These are phyloP conservation scores for Odontesthes bonariensis DNA, from an alignment of 2,113 vertebrate genomes.

Conservation along the genomic window DNA sequence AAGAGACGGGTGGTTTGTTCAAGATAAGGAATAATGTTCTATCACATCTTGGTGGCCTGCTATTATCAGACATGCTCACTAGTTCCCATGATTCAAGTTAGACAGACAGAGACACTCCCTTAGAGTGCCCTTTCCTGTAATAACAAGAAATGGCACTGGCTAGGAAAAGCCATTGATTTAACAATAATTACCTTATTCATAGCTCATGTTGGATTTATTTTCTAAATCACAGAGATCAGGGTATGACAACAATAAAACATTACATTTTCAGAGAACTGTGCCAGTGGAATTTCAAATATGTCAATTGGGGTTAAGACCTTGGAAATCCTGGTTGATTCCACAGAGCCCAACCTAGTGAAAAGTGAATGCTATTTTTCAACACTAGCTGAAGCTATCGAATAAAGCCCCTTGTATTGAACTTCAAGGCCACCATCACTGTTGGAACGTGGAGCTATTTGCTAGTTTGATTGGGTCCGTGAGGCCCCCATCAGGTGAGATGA, in stretches of 20 bases:
- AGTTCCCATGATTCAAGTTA: slow-evolving; percentile 28
- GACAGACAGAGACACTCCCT: slow-evolving; percentile 10
- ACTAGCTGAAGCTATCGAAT: slow-evolving; percentile 3
- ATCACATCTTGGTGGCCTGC: slow-evolving; percentile 35
- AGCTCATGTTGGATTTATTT: no score
- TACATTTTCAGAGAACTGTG: neutral
- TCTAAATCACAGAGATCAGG: neutral
- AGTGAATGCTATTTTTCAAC: slow-evolving; percentile 16
- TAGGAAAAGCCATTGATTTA: neutral
- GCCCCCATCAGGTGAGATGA: slow-evolving; percentile 60
- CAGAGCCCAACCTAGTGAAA: neutral
- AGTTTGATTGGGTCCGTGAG: slow-evolving; percentile 58
- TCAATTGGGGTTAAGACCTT: neutral
- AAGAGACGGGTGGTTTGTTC: slow-evolving; percentile 39
- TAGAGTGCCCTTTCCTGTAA: slow-evolving; percentile 25
- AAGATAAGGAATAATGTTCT: slow-evolving; percentile 53
- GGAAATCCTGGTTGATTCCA: neutral
- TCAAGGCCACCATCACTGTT: slow-evolving; percentile 31
- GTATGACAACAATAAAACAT: neutral
- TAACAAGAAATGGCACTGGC: neutral
- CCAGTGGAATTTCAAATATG: neutral
- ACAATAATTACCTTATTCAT: no score
- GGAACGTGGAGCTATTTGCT: slow-evolving; percentile 44
- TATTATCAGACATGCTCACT: slow-evolving; percentile 34
- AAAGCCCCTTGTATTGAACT: slow-evolving; percentile 21